Evolutionary conservation across 2,797 vertebrate species (phyloP).

Genomic region (Microcaecilia unicolor): DNA sequence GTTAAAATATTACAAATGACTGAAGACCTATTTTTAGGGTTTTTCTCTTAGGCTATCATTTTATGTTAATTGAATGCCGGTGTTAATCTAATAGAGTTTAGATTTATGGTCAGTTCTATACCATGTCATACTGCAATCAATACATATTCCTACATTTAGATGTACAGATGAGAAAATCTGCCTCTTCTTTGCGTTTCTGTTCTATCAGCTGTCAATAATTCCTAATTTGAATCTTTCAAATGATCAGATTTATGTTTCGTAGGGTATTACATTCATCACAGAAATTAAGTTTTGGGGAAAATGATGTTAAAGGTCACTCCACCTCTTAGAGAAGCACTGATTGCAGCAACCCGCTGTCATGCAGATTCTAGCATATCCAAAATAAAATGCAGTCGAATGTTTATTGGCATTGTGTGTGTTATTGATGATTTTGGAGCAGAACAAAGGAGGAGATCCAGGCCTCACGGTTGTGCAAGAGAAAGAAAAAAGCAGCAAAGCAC

Average conservation of each 20-base stretch:
- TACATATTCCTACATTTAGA: constrained; percentile 50
- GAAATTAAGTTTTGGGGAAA: constrained; percentile 60
- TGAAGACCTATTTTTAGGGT: constrained; percentile 16
- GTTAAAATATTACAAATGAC: constrained; percentile 25
- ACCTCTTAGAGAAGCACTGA: constrained; percentile 34
- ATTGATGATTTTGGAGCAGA: constrained; percentile 18
- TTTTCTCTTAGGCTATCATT: constrained; percentile 51
- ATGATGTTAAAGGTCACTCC: constrained; percentile 52
- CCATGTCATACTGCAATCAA: constrained; percentile 60
- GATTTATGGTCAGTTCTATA: constrained; percentile 53
- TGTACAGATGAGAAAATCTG: constrained; percentile 52
- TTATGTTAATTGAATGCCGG: constrained; percentile 62
- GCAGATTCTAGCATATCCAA: constrained; percentile 4
- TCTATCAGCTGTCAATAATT: constrained; percentile 63
- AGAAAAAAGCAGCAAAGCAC: too few species aligned
- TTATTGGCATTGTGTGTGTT: constrained; percentile 8
- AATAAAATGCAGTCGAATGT: constrained; percentile 20
- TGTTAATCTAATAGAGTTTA: constrained; percentile 66
- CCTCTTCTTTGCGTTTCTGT: constrained; percentile 44
- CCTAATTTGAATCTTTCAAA: constrained; percentile 53
- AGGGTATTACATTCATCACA: constrained; percentile 52
- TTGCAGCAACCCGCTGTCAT: background rate
- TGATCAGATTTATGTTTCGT: constrained; percentile 45
- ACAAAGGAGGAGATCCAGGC: too few species aligned
- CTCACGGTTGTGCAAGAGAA: too few species aligned